Conservation (phyloP, 2,888 invertebrate species). For the Aethes cnicana region DNA sequence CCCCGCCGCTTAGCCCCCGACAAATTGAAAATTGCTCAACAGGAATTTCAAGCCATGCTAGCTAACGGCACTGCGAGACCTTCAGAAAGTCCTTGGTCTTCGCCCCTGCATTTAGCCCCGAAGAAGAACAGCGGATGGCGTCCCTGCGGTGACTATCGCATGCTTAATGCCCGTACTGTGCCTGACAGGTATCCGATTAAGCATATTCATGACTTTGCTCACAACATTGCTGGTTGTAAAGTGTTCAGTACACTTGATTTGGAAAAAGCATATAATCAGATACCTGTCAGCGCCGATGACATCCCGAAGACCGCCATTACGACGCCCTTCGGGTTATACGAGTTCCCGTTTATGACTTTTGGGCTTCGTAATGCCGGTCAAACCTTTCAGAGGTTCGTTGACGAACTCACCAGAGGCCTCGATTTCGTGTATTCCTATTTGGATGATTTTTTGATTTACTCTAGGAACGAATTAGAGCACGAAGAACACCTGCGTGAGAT, state of each 20-base stretch:
- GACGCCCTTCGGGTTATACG: background rate
- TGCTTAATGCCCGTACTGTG: conserved; percentile 9
- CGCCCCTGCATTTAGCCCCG: conserved; percentile 1
- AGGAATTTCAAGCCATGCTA: background rate
- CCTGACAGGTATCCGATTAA: conserved; percentile 9
- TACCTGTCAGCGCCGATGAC: too few species aligned
- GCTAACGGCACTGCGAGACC: background rate
- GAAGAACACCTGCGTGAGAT: conserved; percentile 36
- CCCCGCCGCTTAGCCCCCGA: background rate
- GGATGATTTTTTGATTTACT: conserved; percentile 47
- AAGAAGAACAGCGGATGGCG: conserved; percentile 1
- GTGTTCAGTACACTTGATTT: background rate
- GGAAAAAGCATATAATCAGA: too few species aligned
- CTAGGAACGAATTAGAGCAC: conserved; percentile 34
- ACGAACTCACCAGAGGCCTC: conserved; percentile 38
- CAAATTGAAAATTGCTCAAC: background rate
- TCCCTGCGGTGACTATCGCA: conserved; percentile 8
- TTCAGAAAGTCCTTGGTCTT: background rate
- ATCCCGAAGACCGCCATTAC: background rate
- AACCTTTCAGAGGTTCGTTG: too few species aligned
- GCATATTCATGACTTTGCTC: background rate
- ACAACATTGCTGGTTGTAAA: background rate
- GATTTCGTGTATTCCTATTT: conserved; percentile 42
- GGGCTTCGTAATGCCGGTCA: conserved; percentile 57
- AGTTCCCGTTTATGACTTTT: conserved; percentile 43